These are phyloP conservation scores for Sinelater perroti DNA, from an alignment of 2,888 invertebrate species.

Conservation along the genomic window DNA sequence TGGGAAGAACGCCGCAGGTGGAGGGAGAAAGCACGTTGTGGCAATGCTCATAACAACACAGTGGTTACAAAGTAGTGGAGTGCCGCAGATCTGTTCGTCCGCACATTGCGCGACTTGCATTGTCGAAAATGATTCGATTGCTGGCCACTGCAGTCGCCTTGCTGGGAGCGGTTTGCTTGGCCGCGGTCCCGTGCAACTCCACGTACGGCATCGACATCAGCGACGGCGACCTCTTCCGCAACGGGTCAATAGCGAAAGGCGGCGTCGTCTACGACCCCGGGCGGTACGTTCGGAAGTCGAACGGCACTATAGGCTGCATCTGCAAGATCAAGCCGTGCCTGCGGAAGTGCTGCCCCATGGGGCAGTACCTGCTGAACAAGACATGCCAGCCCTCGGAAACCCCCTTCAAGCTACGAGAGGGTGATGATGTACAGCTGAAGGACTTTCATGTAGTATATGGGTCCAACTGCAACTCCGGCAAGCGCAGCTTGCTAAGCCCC, in stretches of 20 bases:
- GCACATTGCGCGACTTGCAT: no score
- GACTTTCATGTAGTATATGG: constrained; percentile 16
- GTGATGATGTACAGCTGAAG: background rate
- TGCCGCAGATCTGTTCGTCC: no score
- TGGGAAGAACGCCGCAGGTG: no score
- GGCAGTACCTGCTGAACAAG: constrained; percentile 21
- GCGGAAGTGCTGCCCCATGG: constrained; percentile 28
- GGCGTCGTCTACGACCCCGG: constrained; percentile 4
- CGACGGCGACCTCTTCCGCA: constrained; percentile 16
- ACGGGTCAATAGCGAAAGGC: constrained; percentile 19
- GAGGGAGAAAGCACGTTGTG: no score
- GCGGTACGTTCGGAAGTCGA: background rate
- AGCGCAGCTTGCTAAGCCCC: constrained; percentile 4
- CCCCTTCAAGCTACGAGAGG: constrained; percentile 7
- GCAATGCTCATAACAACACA: no score
- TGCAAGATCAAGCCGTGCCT: constrained; percentile 21
- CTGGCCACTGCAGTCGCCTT: no score
- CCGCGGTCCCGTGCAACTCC: constrained; percentile 15
- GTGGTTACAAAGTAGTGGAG: no score
- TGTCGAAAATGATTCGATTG: no score
- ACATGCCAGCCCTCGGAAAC: constrained; percentile 20
- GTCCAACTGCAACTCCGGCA: background rate
- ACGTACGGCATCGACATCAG: constrained; percentile 16
- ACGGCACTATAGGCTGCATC: constrained; percentile 14
- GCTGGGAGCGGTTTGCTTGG: no score